Evolutionary conservation across 2,113 vertebrate species (phyloP).

Genomic region (Campylomormyrus tamandua): DNA sequence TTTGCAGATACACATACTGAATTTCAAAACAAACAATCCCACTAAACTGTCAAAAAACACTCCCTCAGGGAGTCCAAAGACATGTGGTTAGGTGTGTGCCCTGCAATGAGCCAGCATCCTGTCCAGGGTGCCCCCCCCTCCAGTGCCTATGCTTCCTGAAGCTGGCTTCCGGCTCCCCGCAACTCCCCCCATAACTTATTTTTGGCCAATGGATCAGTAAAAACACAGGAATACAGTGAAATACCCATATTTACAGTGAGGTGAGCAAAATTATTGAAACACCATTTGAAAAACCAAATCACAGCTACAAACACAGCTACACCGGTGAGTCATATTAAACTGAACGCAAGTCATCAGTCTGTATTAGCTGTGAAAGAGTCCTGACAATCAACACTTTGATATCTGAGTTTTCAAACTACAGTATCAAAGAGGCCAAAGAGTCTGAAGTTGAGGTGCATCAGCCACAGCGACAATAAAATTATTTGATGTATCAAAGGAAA

Average conservation of each 20-base stretch:
- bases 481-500: neutral
- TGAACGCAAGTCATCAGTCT: neutral
- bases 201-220: neutral
- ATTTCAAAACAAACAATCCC: neutral
- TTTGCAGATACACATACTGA: neutral
- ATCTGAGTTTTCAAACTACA: neutral
- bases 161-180: neutral
- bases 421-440: neutral
- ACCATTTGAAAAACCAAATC: neutral
- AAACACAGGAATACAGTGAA: neutral
- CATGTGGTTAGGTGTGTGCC: neutral
- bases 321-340: neutral
- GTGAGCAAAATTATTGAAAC: neutral
- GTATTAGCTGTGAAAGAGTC: neutral
- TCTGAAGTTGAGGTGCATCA: neutral
- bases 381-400: neutral
- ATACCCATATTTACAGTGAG: neutral
- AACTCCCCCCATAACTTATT: neutral
- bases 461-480: neutral
- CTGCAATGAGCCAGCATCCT: neutral
- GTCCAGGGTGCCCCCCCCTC: neutral
- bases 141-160: neutral
- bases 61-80: neutral
- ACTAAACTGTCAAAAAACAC: neutral
- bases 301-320: neutral